Evolutionary conservation across 1,140 invertebrate genomes (phyloP).

Genomic region (Sarcophaga bullata): DNA sequence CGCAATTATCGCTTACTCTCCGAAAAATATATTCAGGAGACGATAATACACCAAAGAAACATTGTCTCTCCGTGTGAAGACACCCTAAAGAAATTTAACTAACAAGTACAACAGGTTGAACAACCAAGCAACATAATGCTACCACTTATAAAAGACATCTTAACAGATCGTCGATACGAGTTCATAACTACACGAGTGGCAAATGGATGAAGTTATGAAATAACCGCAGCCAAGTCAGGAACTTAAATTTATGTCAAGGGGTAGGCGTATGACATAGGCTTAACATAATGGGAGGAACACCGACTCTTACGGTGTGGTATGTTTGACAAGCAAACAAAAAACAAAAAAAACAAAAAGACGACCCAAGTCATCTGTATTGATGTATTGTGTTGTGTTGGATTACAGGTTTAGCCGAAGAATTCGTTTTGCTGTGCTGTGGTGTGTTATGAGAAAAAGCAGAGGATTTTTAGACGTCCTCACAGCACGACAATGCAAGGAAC

Average conservation of each 20-base stretch:
- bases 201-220: background rate
- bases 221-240: conserved; percentile 32
- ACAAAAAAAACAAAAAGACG: too few relatives aligned
- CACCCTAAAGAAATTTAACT: conserved; percentile 14
- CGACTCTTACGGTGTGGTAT: too few relatives aligned
- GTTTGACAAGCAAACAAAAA: too few relatives aligned
- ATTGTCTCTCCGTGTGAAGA: background rate
- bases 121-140: too few relatives aligned
- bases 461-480: too few relatives aligned
- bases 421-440: background rate
- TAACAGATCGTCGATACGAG: background rate
- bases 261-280: conserved; percentile 15
- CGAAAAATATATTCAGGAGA: background rate
- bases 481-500: background rate
- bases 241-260: conserved; percentile 28
- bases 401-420: too few relatives aligned
- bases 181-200: conserved; percentile 1
- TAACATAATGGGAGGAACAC: too few relatives aligned
- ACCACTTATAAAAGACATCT: background rate
- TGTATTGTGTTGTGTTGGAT: too few relatives aligned
- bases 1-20: background rate
- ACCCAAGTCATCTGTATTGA: background rate
- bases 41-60: background rate
- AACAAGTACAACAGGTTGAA: conserved; percentile 18
- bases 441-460: background rate